These are phyloP conservation scores for Caenorhabditis imperialis DNA, from an alignment of 2,888 invertebrate genomes.

Conservation along the genomic window DNA sequence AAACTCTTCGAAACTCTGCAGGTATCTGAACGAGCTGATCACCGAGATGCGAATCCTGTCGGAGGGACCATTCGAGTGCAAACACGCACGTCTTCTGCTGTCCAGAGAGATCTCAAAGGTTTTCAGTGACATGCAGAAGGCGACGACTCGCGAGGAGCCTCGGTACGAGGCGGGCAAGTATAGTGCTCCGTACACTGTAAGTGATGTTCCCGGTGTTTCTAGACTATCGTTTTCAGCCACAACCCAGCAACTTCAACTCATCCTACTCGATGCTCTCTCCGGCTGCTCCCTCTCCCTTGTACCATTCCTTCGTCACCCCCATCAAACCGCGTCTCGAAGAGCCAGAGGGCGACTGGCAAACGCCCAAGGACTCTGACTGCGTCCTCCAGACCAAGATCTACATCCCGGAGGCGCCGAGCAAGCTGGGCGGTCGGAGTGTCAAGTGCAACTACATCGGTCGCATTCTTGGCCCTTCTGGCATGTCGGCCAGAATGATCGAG, in stretches of 20 bases:
- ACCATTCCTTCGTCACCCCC: constrained; percentile 31
- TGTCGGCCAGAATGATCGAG: constrained; percentile 72
- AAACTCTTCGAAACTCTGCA: too few relatives aligned
- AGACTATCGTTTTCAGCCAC: not conserved
- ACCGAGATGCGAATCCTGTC: constrained; percentile 48
- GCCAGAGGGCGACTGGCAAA: constrained; percentile 18
- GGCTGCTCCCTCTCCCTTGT: not conserved
- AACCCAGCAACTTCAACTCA: too few relatives aligned
- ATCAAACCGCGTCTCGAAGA: constrained; percentile 8
- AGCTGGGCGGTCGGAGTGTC: constrained; percentile 31
- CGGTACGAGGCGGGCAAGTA: too few relatives aligned
- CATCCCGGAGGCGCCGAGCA: constrained; percentile 56
- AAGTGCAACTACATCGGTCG: constrained; percentile 69
- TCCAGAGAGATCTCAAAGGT: constrained; percentile 42
- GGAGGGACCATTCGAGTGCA: constrained; percentile 21
- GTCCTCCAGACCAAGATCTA: constrained; percentile 53
- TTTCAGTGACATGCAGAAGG: constrained; percentile 20
- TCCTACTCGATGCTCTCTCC: constrained; percentile 6
- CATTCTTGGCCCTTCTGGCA: constrained; percentile 75
- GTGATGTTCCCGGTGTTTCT: too few relatives aligned
- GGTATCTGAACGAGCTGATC: constrained; percentile 53
- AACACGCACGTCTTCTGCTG: constrained; percentile 31
- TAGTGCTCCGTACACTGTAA: too few relatives aligned
- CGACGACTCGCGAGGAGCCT: not conserved
- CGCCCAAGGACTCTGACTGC: not conserved